Percentiles rank a stretch among this genome's conserved stretches.
Conservation (phyloP, 2,888 invertebrate species). For the Pyralis farinalis region DNA sequence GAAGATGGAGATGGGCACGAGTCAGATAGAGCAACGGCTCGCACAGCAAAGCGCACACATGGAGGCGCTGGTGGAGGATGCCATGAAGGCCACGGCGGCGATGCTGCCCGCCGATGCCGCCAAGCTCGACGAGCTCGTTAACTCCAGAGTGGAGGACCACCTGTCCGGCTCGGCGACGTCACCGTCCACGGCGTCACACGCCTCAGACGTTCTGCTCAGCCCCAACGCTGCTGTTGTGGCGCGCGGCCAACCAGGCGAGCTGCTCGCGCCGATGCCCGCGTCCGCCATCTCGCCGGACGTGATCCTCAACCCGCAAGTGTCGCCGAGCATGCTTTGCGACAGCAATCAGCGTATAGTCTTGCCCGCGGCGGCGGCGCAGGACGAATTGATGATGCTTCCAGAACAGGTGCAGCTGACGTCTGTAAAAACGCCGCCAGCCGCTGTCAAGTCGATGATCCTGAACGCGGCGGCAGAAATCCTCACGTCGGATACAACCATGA, state of each 20-base stretch:
- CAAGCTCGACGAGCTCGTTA: conserved; percentile 82
- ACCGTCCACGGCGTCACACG: conserved; percentile 53
- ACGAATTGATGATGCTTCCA: conserved; percentile 61
- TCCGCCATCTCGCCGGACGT: conserved; percentile 77
- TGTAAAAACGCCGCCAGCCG: conserved; percentile 80
- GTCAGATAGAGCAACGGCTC: conserved; percentile 55
- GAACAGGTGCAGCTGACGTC: conserved; percentile 59
- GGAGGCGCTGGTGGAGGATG: conserved; percentile 72
- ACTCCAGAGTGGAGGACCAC: conserved; percentile 62
- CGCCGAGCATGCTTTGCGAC: conserved; percentile 80
- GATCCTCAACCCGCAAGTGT: conserved; percentile 81
- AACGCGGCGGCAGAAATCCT: conserved; percentile 87
- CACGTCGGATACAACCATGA: conserved; percentile 82
- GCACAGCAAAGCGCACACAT: conserved; percentile 69
- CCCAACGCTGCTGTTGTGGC: conserved; percentile 51
- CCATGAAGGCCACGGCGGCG: conserved; percentile 67
- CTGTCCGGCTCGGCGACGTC: conserved; percentile 51
- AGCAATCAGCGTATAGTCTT: conserved; percentile 37
- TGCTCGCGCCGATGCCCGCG: conserved; percentile 42
- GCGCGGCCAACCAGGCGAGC: conserved; percentile 53
- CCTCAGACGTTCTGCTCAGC: conserved; percentile 57
- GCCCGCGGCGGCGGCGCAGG: conserved; percentile 38
- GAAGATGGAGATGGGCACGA: conserved; percentile 57
- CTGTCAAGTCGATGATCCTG: conserved; percentile 88
- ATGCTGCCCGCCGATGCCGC: conserved; percentile 65